Evolutionary conservation across 2,888 invertebrate genomes (phyloP), one percentile per base, ranked within the genome.

Genomic region (Tridacna crocea): DNA sequence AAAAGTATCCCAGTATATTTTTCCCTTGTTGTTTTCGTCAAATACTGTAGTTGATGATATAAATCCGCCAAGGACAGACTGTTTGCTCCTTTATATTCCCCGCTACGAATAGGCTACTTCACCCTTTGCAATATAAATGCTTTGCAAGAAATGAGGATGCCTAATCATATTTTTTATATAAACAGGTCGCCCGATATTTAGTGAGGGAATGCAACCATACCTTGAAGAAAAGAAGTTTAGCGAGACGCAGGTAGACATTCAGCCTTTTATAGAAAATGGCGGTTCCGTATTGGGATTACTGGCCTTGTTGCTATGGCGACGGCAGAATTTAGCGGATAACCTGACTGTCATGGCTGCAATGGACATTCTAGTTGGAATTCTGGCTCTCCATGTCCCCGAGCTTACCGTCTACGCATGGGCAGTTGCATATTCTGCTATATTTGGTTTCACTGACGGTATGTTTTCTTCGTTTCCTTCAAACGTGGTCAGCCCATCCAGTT

Each of bases 391-490:
- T 36, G 72, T 72, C 24, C 70, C 70, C 48, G 61, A 77, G 22
- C 58, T 77, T 46, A 61, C 27, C 19, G 47, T 60, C 19, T 77
- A 61, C 51, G 72, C 77, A 46, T 77, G 72, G 77, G 77, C 72
- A 12, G 72, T 61, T 22, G 63, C 77, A 4, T 77, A 77, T 22
- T 77, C 77, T 8, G 77, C 77, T 8, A 72, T 77, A 63, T 77
- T 72, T 26, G 77, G 77, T 22, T 77, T 77, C 65, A 72, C 72
- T 19, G 77, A 77, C 26, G 76, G 76, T 77, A 66, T 13, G 58
- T 13, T 61, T 17, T 55, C n/a, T 19, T 55, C 36, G 36, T 36
- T 36, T 36, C 2, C 2, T 36, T 36, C 36, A 8, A 36, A 36
- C 36, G 2, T 36, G 36, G 2, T 36, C 36, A 8, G 36, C 36